Base-by-base conservation (phyloP, 2,888 invertebrate genomes). In the Mactromeris polynyma region DNA sequence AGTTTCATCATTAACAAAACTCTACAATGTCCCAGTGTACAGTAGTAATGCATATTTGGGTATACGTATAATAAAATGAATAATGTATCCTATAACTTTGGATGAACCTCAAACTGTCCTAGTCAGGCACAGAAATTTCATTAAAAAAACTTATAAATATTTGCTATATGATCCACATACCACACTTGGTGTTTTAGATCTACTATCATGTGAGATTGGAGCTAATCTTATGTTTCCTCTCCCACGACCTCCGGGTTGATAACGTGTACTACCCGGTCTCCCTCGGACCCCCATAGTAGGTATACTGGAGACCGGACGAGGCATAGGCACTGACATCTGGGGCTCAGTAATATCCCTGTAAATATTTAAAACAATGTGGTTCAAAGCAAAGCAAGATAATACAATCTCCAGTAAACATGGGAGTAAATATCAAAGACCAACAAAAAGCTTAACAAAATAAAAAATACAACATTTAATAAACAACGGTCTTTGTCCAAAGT, bases 151-250 rank as follows among this genome's bases (percentile, higher is more conserved):
- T n/a, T n/a, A n/a, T n/a, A n/a, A n/a, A n/a, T n/a, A n/a, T n/a
- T n/a, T n/a, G n/a, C n/a, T n/a, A 9, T 9, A 51, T 51, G 19
- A 51, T 17, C 7, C 26, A 77, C 94, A 90, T 93, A 94, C 94
- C 90, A 94, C 92, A 92, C 93, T 94, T 26, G 94, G 94, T 58
- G 94, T 94, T 90, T 93, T 94, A 33, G 94, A 94, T 77, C 93
- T 89, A 90, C 93, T 92, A 73, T 88, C 83, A 81, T 84, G 42
- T 31, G 86, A 69, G 19, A 94, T 90, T 33, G 94, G 94, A 54
- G 94, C 93, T 51, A 94, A 89, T 31, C 93, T 89, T n/a, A 91
- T 64, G 36, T 69, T 77, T 58, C 86, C 86, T 36, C 73, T 38
- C 19, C 42, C 83, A 21, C 64, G 51, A 17, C 64, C 85, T n/a